Base-by-base conservation (phyloP, 2,113 vertebrate species). In the Oophaga pumilio region DNA sequence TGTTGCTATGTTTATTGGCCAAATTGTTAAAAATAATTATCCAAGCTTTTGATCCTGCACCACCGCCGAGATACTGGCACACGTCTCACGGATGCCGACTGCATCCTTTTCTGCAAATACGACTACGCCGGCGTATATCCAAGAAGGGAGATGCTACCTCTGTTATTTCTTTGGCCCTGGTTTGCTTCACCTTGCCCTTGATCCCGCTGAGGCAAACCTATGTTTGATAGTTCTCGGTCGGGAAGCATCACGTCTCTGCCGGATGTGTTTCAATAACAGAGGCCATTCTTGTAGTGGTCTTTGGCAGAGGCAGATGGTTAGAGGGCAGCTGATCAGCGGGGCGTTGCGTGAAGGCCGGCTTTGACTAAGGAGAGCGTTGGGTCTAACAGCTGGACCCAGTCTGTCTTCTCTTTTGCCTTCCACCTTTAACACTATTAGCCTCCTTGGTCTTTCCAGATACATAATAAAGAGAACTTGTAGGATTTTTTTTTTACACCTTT, bases 301-400 rank as follows among this genome's bases (percentile, higher is more conserved):
- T 15, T 79, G 86, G 81, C 0, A 0, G 74, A 4, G 59, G 89
- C 92, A 89, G 90, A 66, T 73, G 90, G 90, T 89, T 64, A 26
- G 85, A 87, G 90, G 89, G 64, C 1, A 56, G 33, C 56, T 1
- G 33, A 57, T 49, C 59, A 59, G 76, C 49, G 6, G 24, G 84
- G 69, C 50, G 20, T 69, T 57, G 43, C n/a, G 13, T 71, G 82
- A 73, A 66, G 50, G 68, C 56, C 82, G 60, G 73, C 88, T 66
- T 68, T 82, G 77, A 81, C 77, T 57, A 79, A 59, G 14, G 12
- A 52, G 76, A 53, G 20, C 50, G 13, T 53, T 77, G 20, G 22
- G 76, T 17, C 28, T 24, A 59, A 50, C 76, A 79, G 76, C 76
- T 28, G 76, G 76, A 79, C 76, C 9, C n/a, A 15, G n/a, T 26